A percentile compares a stretch with the other conserved stretches of the same genome.
Conservation (phyloP, 2,113 vertebrate species). For the Lycocorax pyrrhopterus region DNA sequence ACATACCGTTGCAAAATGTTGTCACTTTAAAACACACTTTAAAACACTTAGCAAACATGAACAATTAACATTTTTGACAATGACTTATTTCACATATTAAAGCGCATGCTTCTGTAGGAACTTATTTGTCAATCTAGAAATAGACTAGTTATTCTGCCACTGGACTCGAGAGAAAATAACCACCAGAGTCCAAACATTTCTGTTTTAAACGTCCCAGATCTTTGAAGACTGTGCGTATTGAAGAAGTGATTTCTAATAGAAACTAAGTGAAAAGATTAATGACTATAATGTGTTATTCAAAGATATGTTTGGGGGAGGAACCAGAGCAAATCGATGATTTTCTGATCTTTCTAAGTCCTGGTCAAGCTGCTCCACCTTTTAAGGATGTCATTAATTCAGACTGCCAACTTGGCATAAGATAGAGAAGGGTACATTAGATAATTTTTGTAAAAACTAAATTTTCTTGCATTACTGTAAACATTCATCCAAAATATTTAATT, state of each 20-base stretch:
- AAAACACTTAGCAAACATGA: neutral
- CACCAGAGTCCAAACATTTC: accelerated
- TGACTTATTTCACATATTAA: neutral
- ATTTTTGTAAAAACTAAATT: neutral
- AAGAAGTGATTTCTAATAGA: neutral
- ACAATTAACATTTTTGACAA: neutral
- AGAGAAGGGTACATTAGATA: neutral
- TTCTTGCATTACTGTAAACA: neutral
- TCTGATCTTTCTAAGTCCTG: neutral
- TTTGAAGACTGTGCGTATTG: neutral
- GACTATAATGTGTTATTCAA: neutral
- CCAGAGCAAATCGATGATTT: neutral
- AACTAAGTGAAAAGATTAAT: neutral
- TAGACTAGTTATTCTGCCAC: neutral
- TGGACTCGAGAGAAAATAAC: neutral
- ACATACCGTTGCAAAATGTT: neutral
- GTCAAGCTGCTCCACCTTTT: neutral
- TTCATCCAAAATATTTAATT: neutral
- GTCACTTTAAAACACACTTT: neutral
- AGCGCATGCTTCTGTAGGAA: neutral
- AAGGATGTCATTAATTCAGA: neutral
- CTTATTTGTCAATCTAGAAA: neutral
- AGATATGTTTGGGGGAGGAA: neutral
- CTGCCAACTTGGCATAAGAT: neutral
- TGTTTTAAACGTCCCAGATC: neutral